Evolutionary conservation across 2,888 invertebrate species (phyloP).

Genomic region (Dicyrtomina minuta): DNA sequence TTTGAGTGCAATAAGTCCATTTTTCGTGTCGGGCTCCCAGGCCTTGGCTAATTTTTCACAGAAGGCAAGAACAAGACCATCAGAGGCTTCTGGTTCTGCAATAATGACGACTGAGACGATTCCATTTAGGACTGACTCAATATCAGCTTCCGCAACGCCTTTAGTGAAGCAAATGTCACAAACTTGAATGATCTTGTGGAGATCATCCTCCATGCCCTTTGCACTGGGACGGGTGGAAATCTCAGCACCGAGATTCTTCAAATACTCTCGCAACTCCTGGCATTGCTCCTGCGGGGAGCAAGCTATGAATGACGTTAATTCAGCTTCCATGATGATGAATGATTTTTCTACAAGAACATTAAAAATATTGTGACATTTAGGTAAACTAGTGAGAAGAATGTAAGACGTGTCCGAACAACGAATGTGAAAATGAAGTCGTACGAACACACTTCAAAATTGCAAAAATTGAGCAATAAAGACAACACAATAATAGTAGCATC

Average conservation of each 20-base stretch:
- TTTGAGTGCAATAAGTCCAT: conserved; percentile 77
- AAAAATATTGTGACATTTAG: too few species aligned
- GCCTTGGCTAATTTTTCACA: conserved; percentile 90
- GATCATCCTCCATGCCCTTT: conserved; percentile 87
- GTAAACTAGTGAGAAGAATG: too few species aligned
- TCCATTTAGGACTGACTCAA: conserved; percentile 91
- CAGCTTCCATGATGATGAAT: conserved; percentile 48
- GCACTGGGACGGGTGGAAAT: conserved; percentile 87
- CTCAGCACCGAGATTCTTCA: conserved; percentile 91
- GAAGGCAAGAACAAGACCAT: conserved; percentile 70
- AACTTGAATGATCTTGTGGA: conserved; percentile 90
- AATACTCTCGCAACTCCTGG: conserved; percentile 82
- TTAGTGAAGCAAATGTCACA: conserved; percentile 91
- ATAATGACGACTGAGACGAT: conserved; percentile 77
- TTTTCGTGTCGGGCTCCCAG: conserved; percentile 68
- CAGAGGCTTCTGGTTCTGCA: conserved; percentile 50
- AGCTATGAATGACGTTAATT: conserved; percentile 52
- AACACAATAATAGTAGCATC: too few species aligned
- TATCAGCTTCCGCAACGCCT: conserved; percentile 74
- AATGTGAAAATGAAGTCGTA: too few species aligned
- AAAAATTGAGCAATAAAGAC: too few species aligned
- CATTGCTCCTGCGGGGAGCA: conserved; percentile 53
- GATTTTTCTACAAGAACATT: too few species aligned
- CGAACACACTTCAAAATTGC: too few species aligned
- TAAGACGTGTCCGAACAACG: too few species aligned